These are phyloP conservation scores for Ochropacha duplaris DNA, from an alignment of 2,888 invertebrate genomes.

Conservation along the genomic window DNA sequence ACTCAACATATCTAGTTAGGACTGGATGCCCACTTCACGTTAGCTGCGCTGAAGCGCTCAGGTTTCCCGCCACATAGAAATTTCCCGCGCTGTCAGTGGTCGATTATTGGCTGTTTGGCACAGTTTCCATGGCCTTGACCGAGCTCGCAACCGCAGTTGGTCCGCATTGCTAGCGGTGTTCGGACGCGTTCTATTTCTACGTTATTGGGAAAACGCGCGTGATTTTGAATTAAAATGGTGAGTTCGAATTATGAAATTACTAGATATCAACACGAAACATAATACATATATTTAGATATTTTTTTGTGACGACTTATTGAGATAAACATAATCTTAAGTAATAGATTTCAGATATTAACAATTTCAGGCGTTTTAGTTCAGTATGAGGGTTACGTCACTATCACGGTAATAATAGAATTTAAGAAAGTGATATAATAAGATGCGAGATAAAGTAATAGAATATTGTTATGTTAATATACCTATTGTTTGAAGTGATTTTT, in stretches of 20 bases:
- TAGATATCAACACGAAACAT: background rate
- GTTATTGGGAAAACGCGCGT: constrained; percentile 36
- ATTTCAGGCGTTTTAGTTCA: constrained; percentile 17
- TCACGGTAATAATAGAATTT: constrained; percentile 34
- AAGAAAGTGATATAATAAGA: constrained; percentile 10
- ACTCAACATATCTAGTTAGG: background rate
- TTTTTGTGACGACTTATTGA: background rate
- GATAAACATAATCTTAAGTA: background rate
- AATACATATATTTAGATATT: background rate
- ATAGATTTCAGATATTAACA: background rate
- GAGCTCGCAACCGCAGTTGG: constrained; percentile 62
- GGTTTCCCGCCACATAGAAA: constrained; percentile 32
- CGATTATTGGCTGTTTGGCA: constrained; percentile 65
- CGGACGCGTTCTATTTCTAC: constrained; percentile 33
- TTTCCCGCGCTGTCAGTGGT: constrained; percentile 69
- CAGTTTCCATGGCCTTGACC: constrained; percentile 77
- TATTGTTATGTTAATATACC: background rate
- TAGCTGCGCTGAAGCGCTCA: constrained; percentile 6
- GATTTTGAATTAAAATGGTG: constrained; percentile 41
- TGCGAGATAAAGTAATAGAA: background rate
- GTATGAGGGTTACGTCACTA: constrained; percentile 43
- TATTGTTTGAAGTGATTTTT: background rate
- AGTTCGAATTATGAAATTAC: constrained; percentile 12
- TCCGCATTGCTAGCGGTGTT: constrained; percentile 55
- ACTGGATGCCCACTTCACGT: background rate